Evolutionary conservation across 2,888 invertebrate genomes (phyloP).

Genomic region (Erynnis tages): DNA sequence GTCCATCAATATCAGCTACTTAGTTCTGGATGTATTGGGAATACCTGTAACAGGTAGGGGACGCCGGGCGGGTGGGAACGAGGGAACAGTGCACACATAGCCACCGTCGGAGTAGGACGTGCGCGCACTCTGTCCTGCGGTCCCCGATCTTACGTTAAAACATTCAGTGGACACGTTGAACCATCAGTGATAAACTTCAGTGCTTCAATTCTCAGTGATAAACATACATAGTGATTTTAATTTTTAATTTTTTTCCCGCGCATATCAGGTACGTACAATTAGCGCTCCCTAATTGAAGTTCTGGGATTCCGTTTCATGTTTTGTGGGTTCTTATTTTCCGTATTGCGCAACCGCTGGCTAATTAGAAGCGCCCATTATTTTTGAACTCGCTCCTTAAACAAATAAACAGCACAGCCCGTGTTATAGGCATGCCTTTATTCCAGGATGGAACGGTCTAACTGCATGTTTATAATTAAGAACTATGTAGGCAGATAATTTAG

Average conservation of each 20-base stretch:
- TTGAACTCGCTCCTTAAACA: conserved; percentile 22
- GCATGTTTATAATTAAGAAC: conserved; percentile 39
- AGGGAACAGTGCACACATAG: conserved; percentile 65
- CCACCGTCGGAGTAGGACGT: conserved; percentile 58
- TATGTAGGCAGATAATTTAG: conserved; percentile 32
- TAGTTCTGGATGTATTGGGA: conserved; percentile 58
- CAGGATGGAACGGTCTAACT: conserved; percentile 35
- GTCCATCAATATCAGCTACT: conserved; percentile 77
- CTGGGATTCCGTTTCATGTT: conserved; percentile 17
- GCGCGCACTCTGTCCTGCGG: conserved; percentile 46
- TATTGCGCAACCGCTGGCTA: conserved; percentile 24
- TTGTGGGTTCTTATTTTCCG: conserved; percentile 22
- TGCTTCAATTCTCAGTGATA: background rate
- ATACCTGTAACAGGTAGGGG: conserved; percentile 74
- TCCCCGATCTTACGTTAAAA: conserved; percentile 39
- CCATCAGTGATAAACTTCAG: conserved; percentile 20
- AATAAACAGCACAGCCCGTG: conserved; percentile 17
- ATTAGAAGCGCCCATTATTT: conserved; percentile 25
- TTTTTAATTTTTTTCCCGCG: background rate
- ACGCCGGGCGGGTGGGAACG: conserved; percentile 46
- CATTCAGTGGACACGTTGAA: conserved; percentile 28
- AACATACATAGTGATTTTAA: background rate
- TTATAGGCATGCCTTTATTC: conserved; percentile 21
- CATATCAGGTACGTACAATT: conserved; percentile 23
- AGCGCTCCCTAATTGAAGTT: conserved; percentile 11